Percentiles rank a stretch among this genome's conserved stretches.
Evolutionary conservation across 2,113 vertebrate species (phyloP).

Genomic region (Cryptomyrus ogoouensis): DNA sequence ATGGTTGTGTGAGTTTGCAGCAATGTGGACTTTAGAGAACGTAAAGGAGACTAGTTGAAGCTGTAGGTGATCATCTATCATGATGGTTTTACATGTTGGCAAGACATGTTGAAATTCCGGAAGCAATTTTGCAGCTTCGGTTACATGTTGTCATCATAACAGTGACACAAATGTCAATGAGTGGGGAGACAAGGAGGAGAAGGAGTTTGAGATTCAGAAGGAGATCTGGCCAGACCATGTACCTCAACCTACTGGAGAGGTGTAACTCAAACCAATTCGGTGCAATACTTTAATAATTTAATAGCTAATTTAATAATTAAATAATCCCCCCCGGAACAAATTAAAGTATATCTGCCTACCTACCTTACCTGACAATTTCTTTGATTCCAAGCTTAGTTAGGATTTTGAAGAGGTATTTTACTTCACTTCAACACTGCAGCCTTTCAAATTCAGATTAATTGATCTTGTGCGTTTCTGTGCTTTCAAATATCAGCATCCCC

Average conservation of each 20-base stretch:
- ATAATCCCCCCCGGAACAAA: background rate
- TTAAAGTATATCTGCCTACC: background rate
- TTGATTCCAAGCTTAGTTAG: background rate
- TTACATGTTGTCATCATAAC: background rate
- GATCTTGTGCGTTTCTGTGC: background rate
- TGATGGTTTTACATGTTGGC: background rate
- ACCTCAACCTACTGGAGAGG: background rate
- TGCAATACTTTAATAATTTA: constrained; percentile 11
- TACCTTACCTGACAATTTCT: background rate
- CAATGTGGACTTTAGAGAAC: background rate
- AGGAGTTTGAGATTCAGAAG: background rate
- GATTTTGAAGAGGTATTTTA: background rate
- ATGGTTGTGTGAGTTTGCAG: background rate
- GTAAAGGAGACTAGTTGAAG: background rate
- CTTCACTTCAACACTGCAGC: background rate
- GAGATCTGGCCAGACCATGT: background rate
- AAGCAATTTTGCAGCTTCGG: background rate
- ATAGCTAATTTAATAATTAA: constrained; percentile 11
- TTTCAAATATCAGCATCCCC: background rate
- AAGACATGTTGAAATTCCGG: background rate
- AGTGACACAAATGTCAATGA: background rate
- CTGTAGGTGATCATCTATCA: background rate
- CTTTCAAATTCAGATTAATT: background rate
- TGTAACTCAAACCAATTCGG: background rate
- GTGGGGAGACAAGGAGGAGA: background rate